A percentile compares a stretch with the other conserved stretches of the same genome.
Evolutionary conservation across 2,113 vertebrate species (phyloP).

Genomic region (Lepus timidus): DNA sequence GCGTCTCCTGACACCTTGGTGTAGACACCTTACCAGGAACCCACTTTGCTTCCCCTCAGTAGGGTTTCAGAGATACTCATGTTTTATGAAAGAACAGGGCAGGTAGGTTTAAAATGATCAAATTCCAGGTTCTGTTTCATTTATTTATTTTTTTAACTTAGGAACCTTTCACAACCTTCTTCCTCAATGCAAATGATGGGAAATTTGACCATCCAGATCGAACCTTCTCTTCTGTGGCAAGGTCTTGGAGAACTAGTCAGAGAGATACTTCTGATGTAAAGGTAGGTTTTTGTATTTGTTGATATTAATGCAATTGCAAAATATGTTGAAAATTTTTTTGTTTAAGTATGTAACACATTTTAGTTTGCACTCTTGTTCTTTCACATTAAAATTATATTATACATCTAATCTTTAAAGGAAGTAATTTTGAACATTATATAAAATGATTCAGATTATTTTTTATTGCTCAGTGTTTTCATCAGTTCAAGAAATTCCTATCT

Average conservation of each 20-base stretch:
- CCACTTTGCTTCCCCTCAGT: neutral
- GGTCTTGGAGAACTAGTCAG: constrained; percentile 98
- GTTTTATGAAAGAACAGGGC: neutral
- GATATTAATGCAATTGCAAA: constrained; percentile 1
- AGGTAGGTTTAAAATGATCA: neutral
- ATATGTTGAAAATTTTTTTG: neutral
- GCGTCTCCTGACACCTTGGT: neutral
- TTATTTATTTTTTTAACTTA: constrained; percentile 76
- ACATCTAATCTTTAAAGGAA: constrained; percentile 42
- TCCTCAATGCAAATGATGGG: constrained; percentile 94
- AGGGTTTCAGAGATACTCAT: neutral
- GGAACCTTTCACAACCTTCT: constrained; percentile 98
- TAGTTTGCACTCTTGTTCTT: constrained; percentile 28
- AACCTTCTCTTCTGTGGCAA: constrained; percentile 94
- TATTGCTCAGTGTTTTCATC: constrained; percentile 80
- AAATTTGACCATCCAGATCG: constrained; percentile 97
- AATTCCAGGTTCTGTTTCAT: neutral
- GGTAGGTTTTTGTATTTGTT: constrained; percentile 87
- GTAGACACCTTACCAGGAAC: neutral
- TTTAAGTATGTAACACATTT: constrained; percentile 17
- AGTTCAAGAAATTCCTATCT: constrained; percentile 81
- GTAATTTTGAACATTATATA: constrained; percentile 65
- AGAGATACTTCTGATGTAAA: constrained; percentile 98
- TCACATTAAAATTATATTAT: constrained; percentile 59
- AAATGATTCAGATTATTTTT: constrained; percentile 82